Base-by-base conservation (phyloP, 2,113 vertebrate species). In the Xerus inauris region DNA sequence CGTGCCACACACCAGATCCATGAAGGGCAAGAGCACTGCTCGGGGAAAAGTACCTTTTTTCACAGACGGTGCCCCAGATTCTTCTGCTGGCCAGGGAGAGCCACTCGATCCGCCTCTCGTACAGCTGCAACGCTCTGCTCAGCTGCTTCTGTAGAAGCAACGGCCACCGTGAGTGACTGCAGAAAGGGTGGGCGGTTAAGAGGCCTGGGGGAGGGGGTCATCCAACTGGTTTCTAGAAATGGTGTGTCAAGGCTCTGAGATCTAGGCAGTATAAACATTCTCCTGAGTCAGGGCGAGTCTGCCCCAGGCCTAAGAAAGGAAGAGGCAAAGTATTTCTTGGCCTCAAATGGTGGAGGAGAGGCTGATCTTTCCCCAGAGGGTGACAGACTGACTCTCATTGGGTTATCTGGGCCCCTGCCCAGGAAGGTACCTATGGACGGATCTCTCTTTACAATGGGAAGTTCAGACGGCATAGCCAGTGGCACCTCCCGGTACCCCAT, bases 51-150 rank as follows among this genome's bases (percentile, higher is more conserved):
- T 98, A 99, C 99, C 99, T 99, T 95, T 96, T 99, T 88, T 99
- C 99, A 95, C 98, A 99, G 89, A 99, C 97, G 0, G 97, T 98
- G 87, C 99, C 99, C 99, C 99, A 99, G 79, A 99, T 98, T 95
- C 98, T 98, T 95, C 98, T 98, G 97, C 99, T 99, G 65, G 97
- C 97, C 64, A 76, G 73, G 38, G 98, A 99, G 0, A 99, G 98
- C 99, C 99, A 99, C 76, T 98, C 96, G 5, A 99, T 95, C 79
- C 98, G 98, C 35, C 96, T 97, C 96, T 99, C 98, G 11, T 98
- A 99, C 62, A 94, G 51, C 72, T 71, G 82, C 86, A 98, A 97
- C 2, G 97, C 97, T 94, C 94, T 97, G 94, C 94, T 67, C 62
- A 99, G 98, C 57, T 95, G 97, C 59, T 98, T 99, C 99, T 99